A percentile compares a stretch with the other conserved stretches of the same genome.
phyloP scores from a whole-genome alignment of 92 coral and sea anemone species.

The Epizoanthus scotinus region DNA sequence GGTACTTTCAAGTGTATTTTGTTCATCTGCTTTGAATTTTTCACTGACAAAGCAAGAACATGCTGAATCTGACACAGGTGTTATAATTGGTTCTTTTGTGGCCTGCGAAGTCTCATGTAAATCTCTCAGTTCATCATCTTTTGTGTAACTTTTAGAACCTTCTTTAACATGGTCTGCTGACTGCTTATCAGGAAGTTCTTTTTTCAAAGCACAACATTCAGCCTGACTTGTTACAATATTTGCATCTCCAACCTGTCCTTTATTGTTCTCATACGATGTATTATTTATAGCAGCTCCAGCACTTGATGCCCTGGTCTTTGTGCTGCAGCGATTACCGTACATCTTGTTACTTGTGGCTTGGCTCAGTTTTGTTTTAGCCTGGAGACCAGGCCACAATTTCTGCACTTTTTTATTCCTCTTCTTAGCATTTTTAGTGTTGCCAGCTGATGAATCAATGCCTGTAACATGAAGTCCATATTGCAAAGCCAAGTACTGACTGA shows the following conservation, averaged over 20 bases:
- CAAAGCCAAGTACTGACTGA: slow-evolving; percentile 72
- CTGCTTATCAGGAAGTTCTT: not conserved
- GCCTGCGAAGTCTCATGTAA: not conserved
- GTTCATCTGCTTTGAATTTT: not conserved
- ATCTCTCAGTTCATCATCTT: not conserved
- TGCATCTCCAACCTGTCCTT: not conserved
- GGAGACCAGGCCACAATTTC: slow-evolving; percentile 62
- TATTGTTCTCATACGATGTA: not conserved
- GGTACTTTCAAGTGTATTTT: not conserved
- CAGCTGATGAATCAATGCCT: slow-evolving; percentile 73
- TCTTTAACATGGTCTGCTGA: not conserved
- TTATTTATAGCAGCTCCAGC: not conserved
- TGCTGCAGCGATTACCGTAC: not conserved
- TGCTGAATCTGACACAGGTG: not conserved
- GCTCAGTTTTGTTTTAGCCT: slow-evolving; percentile 36
- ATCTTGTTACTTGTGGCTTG: not conserved
- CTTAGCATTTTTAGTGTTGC: slow-evolving; percentile 78
- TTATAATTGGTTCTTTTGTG: not conserved
- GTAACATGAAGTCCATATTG: slow-evolving; percentile 68
- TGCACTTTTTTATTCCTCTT: slow-evolving; percentile 70
- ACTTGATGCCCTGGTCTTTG: not conserved
- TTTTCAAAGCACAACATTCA: not conserved
- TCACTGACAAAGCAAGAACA: not conserved
- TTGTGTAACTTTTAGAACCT: not conserved
- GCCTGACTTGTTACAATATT: not conserved